A percentile compares a stretch with the other conserved stretches of the same genome.
These are phyloP conservation scores for Ptilodon capucinus DNA, from an alignment of 2,888 invertebrate species.

Conservation along the genomic window DNA sequence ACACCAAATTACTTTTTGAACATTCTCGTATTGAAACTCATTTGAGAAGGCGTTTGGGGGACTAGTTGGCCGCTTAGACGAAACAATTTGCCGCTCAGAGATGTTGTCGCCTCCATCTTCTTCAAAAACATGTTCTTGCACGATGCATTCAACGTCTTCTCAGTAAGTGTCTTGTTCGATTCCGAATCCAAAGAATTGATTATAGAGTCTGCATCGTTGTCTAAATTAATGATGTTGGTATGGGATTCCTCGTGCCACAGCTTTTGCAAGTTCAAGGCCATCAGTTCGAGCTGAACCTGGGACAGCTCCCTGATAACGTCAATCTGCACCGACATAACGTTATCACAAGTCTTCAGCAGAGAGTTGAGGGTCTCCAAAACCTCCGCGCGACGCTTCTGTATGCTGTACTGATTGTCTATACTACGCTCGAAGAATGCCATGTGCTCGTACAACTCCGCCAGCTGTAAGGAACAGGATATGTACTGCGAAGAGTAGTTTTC, in stretches of 20 bases:
- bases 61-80: constrained; percentile 64
- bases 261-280: constrained; percentile 83
- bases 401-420: constrained; percentile 82
- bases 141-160: constrained; percentile 60
- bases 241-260: constrained; percentile 78
- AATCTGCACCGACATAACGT: constrained; percentile 78
- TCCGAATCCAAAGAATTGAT: constrained; percentile 65
- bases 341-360: constrained; percentile 74
- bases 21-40: constrained; percentile 49
- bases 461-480: constrained; percentile 82
- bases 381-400: constrained; percentile 83
- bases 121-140: constrained; percentile 68
- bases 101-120: constrained; percentile 74
- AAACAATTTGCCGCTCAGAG: constrained; percentile 66
- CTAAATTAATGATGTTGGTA: constrained; percentile 63
- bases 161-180: constrained; percentile 70
- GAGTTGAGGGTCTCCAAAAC: constrained; percentile 82
- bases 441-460: constrained; percentile 85
- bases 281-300: constrained; percentile 84
- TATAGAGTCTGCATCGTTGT: constrained; percentile 67
- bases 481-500: constrained; percentile 83
- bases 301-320: constrained; percentile 83
- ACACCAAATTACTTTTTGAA: constrained; percentile 26
- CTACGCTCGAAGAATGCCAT: constrained; percentile 88
- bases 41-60: constrained; percentile 53